A percentile compares a stretch with the other conserved stretches of the same genome.
These are phyloP conservation scores for Petrolisthes cinctipes DNA, from an alignment of 2,888 invertebrate genomes.

Conservation along the genomic window DNA sequence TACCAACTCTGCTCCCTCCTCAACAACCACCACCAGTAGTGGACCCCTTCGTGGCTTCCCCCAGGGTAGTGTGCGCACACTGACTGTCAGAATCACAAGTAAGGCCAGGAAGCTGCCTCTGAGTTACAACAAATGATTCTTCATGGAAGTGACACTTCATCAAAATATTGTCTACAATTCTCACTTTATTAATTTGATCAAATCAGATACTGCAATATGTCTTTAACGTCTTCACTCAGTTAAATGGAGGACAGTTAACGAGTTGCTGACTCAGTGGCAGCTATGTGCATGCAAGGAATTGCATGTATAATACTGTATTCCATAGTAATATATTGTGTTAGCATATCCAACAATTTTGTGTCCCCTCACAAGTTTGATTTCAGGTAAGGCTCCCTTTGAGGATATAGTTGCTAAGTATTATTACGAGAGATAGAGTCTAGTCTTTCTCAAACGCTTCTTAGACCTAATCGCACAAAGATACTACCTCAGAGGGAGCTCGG, in stretches of 20 bases:
- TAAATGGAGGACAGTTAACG: not conserved
- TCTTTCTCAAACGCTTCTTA: too few species aligned
- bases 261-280: too few species aligned
- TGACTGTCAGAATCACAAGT: slow-evolving; percentile 64
- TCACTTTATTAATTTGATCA: not conserved
- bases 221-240: not conserved
- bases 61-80: slow-evolving; percentile 58
- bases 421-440: too few species aligned
- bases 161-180: not conserved
- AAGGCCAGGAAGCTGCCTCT: slow-evolving; percentile 46
- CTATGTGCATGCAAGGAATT: too few species aligned
- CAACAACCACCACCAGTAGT: slow-evolving; percentile 31
- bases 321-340: not conserved
- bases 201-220: not conserved
- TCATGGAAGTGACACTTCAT: slow-evolving; percentile 10
- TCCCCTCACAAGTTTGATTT: too few species aligned
- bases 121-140: slow-evolving; percentile 24
- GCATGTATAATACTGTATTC: not conserved
- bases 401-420: too few species aligned
- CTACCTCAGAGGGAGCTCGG: too few species aligned
- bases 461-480: too few species aligned
- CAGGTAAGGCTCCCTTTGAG: too few species aligned
- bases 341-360: too few species aligned
- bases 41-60: slow-evolving; percentile 31
- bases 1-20: slow-evolving; percentile 19